Base-by-base conservation (phyloP, 2,113 vertebrate genomes). In the Platichthys stellatus region DNA sequence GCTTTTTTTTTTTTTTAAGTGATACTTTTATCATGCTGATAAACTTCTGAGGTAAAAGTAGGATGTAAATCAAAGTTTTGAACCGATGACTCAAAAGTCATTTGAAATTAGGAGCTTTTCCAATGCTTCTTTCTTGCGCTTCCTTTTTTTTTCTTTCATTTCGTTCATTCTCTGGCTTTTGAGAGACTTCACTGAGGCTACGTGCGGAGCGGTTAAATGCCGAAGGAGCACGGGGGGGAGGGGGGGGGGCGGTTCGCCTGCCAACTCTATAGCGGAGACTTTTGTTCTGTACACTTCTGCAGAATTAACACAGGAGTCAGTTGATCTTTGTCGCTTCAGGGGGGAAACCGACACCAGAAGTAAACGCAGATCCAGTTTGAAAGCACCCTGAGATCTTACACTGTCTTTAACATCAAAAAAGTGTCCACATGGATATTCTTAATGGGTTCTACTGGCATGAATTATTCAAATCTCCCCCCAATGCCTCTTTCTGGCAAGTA, bases 291-390 rank as follows among this genome's bases (percentile, higher is more conserved):
- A 76, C 60, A 85, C 78, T 90, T 90, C 74, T 77, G 17, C 81
- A 76, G 82, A 87, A 90, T 88, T 90, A 91, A 86, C 80, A 81
- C 80, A 69, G 56, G 72, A 83, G 78, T 84, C 63, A 78, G 89
- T 92, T 92, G 91, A 91, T 90, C 82, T 92, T 89, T 91, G 92
- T 94, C 79, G 90, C 93, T 94, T 92, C 87, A 62, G 90, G 92
- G 93, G 82, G 83, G 88, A 54, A 92, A 88, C 63, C 86, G 84
- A 81, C 71, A 80, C 87, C 63, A 75, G 24, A 66, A 88, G 78
- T 84, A 61, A 89, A 86, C 78, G 77, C 80, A 85, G 84, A 90
- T 85, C 72, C 28, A 64, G 74, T 90, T 78, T 87, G 88, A 92
- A 91, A 90, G 73, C 75, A 83, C 77, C 83, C 74, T 58, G 65